Evolutionary conservation across 2,888 invertebrate species (phyloP).

Genomic region (Machimus atricapillus): DNA sequence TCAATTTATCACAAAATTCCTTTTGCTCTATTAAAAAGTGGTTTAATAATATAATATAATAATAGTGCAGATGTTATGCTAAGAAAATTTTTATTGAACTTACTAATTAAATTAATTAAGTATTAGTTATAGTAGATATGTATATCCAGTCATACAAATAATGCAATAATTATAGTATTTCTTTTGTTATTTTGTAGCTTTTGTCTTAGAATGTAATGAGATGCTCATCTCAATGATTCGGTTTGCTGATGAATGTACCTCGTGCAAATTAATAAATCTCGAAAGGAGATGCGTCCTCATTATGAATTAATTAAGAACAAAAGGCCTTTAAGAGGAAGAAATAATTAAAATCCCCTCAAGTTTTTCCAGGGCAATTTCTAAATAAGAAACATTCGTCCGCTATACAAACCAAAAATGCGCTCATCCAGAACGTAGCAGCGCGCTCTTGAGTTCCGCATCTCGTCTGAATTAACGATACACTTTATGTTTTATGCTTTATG

Average conservation of each 20-base stretch:
- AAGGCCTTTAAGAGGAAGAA: background rate
- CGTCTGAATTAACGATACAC: background rate
- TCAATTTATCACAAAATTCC: too few relatives aligned
- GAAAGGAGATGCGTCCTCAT: background rate
- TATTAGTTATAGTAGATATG: too few relatives aligned
- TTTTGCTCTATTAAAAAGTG: too few relatives aligned
- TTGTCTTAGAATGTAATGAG: background rate
- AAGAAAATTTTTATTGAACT: too few relatives aligned
- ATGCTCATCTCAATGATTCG: background rate
- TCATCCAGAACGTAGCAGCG: background rate
- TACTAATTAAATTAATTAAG: too few relatives aligned
- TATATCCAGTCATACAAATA: too few relatives aligned
- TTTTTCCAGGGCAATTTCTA: background rate
- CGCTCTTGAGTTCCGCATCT: background rate
- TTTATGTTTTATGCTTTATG: background rate
- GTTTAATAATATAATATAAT: too few relatives aligned
- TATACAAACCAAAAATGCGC: background rate
- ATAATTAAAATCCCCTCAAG: background rate
- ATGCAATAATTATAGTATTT: background rate
- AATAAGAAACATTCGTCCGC: background rate
- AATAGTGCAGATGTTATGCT: too few relatives aligned
- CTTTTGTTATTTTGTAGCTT: background rate
- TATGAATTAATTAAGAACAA: background rate
- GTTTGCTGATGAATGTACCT: background rate
- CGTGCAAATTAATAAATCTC: background rate